Conservation (phyloP, 92 coral and sea anemone species). For the Epizoanthus scotinus region DNA sequence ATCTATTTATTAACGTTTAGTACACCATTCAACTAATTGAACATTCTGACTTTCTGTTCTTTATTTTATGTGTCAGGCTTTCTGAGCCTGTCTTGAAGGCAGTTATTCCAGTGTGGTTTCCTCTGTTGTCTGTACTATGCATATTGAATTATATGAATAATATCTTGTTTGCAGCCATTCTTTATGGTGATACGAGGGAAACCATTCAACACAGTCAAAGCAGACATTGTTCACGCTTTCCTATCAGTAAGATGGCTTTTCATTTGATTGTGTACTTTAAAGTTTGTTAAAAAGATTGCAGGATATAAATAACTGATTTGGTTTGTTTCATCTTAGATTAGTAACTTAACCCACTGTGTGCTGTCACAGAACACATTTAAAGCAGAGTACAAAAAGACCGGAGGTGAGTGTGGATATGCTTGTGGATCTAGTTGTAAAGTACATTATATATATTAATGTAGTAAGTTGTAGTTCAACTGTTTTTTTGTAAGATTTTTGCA, state of each 20-base stretch:
- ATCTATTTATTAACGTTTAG: no score
- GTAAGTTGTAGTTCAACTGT: no score
- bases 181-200: conserved; percentile 85
- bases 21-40: no score
- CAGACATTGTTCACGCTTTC: conserved; percentile 93
- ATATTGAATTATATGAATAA: background rate
- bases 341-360: conserved; percentile 87
- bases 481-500: no score
- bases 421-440: no score
- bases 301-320: background rate
- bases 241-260: conserved; percentile 69
- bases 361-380: conserved; percentile 84
- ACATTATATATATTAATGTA: no score
- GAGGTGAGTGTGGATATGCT: no score
- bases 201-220: conserved; percentile 90
- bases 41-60: no score
- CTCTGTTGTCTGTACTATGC: background rate
- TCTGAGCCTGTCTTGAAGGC: no score
- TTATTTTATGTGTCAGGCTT: no score
- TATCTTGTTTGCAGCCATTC: conserved; percentile 68
- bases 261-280: no score
- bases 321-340: conserved; percentile 57
- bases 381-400: conserved; percentile 93
- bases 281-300: background rate
- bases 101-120: background rate